These are phyloP conservation scores for Synanthedon formicaeformis DNA, from an alignment of 2,888 invertebrate genomes.

Conservation along the genomic window DNA sequence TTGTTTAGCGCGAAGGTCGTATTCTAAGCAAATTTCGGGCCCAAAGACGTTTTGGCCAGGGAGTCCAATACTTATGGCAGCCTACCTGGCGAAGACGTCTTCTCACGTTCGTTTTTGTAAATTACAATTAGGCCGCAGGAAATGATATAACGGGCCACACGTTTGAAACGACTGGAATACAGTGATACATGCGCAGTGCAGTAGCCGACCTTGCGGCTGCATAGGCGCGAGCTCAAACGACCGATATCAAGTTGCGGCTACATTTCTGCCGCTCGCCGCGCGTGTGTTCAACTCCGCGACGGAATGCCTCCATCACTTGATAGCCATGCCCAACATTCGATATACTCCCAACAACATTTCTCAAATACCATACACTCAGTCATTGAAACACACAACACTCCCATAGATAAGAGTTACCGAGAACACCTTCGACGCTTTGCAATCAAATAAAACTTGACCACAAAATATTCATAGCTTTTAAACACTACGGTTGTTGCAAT, in stretches of 20 bases:
- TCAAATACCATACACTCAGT: slow-evolving; percentile 38
- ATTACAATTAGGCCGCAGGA: no score
- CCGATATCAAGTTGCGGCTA: slow-evolving; percentile 51
- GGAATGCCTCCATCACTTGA: slow-evolving; percentile 59
- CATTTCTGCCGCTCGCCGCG: slow-evolving; percentile 58
- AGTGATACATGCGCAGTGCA: slow-evolving; percentile 50
- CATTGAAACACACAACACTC: slow-evolving; percentile 24
- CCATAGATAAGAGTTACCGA: neutral
- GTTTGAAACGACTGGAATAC: no score
- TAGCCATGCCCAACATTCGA: slow-evolving; percentile 52
- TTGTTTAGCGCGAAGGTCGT: no score
- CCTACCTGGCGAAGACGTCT: no score
- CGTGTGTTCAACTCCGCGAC: slow-evolving; percentile 54
- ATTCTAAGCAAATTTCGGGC: no score
- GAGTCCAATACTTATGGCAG: no score
- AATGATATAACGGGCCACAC: no score
- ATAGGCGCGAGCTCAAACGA: slow-evolving; percentile 19
- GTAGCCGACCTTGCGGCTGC: slow-evolving; percentile 62
- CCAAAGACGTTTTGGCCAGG: no score
- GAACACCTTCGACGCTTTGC: no score
- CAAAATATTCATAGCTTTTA: neutral
- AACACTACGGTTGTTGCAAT: neutral
- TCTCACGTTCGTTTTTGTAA: no score
- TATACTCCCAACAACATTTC: slow-evolving; percentile 50
- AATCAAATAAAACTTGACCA: neutral